These are phyloP conservation scores for Leptocoma aspasia DNA, from an alignment of 2,113 vertebrate genomes.

Conservation along the genomic window DNA sequence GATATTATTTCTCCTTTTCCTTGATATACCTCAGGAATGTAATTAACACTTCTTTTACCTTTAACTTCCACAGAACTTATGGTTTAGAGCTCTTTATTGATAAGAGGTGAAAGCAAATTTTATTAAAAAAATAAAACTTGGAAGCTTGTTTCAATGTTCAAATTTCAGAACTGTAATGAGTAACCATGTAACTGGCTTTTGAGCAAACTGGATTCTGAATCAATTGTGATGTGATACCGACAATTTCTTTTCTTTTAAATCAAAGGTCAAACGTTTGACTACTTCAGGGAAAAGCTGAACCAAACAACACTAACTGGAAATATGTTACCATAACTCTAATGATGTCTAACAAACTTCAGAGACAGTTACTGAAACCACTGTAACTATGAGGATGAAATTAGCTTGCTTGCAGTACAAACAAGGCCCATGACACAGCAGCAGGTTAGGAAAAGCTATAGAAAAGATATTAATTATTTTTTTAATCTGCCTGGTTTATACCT, in stretches of 20 bases:
- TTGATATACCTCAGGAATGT: neutral
- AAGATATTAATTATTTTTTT: neutral
- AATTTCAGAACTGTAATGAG: neutral
- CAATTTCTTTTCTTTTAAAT: neutral
- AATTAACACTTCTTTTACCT: neutral
- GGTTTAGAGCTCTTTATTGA: neutral
- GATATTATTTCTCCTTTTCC: neutral
- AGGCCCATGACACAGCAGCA: neutral
- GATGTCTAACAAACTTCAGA: neutral
- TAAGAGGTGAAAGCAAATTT: neutral
- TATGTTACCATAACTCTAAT: neutral
- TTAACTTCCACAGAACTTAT: neutral
- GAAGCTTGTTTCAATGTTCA: neutral
- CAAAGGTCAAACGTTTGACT: neutral
- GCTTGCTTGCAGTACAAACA: neutral
- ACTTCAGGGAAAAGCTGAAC: neutral
- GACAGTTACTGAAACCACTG: neutral
- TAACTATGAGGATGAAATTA: neutral
- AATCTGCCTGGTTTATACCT: slow-evolving; percentile 75
- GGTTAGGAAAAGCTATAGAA: neutral
- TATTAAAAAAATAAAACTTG: neutral
- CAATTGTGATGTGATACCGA: neutral
- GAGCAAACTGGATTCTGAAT: neutral
- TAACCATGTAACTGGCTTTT: neutral
- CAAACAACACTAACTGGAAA: neutral